Conservation (phyloP, 2,113 vertebrate genomes). For the Chrysochloris asiatica region DNA sequence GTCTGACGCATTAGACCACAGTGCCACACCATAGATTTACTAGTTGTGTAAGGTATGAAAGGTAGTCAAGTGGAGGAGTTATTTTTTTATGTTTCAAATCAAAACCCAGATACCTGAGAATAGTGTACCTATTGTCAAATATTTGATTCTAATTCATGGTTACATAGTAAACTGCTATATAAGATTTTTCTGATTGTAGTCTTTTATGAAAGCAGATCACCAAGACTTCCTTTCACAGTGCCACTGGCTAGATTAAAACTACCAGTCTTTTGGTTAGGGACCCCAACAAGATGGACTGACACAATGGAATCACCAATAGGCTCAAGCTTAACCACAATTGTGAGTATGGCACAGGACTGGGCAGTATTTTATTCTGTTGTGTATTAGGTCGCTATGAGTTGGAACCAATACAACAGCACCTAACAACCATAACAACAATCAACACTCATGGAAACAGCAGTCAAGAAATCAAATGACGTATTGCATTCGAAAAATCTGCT, state of each 20-base stretch:
- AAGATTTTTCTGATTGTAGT: background rate
- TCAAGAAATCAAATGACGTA: too few relatives aligned
- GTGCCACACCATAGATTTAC: background rate
- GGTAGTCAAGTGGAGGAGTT: background rate
- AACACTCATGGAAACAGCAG: too few relatives aligned
- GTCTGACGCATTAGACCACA: too few relatives aligned
- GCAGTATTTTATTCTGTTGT: too few relatives aligned
- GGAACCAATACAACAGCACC: too few relatives aligned
- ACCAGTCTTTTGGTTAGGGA: background rate
- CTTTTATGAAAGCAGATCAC: background rate
- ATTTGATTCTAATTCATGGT: background rate
- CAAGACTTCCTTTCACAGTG: background rate
- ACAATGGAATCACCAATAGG: too few relatives aligned
- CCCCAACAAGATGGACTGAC: too few relatives aligned
- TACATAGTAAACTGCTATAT: background rate
- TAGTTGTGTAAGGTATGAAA: background rate
- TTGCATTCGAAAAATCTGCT: too few relatives aligned
- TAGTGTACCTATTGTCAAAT: background rate
- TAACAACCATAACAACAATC: too few relatives aligned
- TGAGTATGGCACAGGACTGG: too few relatives aligned
- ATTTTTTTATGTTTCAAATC: background rate
- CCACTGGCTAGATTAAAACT: background rate
- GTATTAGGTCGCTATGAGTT: too few relatives aligned
- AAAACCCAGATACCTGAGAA: background rate
- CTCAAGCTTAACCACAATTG: too few relatives aligned